phyloP scores from a whole-genome alignment of 2,797 vertebrate species.

The Sternarchorhynchus goeldii region DNA sequence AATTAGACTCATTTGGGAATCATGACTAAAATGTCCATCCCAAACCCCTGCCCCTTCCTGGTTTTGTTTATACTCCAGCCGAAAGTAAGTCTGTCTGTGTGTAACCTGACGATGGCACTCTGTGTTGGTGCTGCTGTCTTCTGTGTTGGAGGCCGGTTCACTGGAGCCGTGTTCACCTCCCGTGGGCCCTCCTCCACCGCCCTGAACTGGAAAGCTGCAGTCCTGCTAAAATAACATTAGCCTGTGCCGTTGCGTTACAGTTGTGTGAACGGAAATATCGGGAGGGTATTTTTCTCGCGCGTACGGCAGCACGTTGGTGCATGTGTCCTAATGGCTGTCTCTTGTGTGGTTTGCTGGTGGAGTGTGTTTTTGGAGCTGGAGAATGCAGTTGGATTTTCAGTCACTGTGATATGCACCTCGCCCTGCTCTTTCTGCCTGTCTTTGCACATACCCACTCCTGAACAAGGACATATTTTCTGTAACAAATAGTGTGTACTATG shows the following conservation, averaged over 20 bases:
- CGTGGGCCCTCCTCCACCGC: not conserved
- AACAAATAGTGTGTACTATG: slow-evolving; percentile 56
- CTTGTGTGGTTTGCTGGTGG: slow-evolving; percentile 32
- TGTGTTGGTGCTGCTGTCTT: slow-evolving; percentile 15
- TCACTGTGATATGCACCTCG: slow-evolving; percentile 68
- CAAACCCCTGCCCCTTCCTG: not conserved
- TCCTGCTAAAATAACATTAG: slow-evolving; percentile 21
- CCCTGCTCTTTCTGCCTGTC: slow-evolving; percentile 62
- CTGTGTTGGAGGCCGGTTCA: slow-evolving; percentile 28
- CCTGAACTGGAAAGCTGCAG: slow-evolving; percentile 32
- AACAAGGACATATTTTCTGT: slow-evolving; percentile 62
- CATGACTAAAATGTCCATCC: not conserved
- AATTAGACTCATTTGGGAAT: not conserved
- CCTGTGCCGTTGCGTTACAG: slow-evolving; percentile 25
- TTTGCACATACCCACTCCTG: slow-evolving; percentile 58
- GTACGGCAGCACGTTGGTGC: slow-evolving; percentile 28
- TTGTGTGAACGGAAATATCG: slow-evolving; percentile 38
- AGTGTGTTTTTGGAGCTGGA: slow-evolving; percentile 13
- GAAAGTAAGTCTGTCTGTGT: slow-evolving; percentile 6
- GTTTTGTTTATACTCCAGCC: slow-evolving; percentile 5
- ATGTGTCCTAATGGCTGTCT: slow-evolving; percentile 19
- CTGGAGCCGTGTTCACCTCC: slow-evolving; percentile 14
- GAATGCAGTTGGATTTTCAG: slow-evolving; percentile 46
- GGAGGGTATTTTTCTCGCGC: slow-evolving; percentile 39
- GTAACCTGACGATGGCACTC: slow-evolving; percentile 15